Evolutionary conservation across 2,888 invertebrate genomes (phyloP).

Genomic region (Tholera decimalis): DNA sequence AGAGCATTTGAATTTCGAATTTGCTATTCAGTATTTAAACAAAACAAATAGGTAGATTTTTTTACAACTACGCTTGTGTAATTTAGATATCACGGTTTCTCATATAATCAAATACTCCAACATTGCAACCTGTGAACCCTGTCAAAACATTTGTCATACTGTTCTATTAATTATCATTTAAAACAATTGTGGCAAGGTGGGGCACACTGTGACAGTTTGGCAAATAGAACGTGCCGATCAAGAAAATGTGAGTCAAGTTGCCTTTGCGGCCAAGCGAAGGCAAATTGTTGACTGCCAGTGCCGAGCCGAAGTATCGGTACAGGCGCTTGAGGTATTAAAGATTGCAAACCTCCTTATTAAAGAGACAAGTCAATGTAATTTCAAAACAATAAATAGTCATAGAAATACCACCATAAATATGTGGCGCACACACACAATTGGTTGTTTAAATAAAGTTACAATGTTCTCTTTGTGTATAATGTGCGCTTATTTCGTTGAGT

Average conservation of each 20-base stretch:
- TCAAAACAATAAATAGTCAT: background rate
- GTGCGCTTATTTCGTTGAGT: too few relatives aligned
- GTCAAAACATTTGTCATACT: conserved; percentile 29
- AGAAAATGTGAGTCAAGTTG: conserved; percentile 50
- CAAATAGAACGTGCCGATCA: conserved; percentile 60
- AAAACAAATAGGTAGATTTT: too few relatives aligned
- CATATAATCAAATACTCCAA: background rate
- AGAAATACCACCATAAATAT: background rate
- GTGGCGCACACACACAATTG: too few relatives aligned
- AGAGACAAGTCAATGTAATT: background rate
- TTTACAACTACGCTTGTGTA: too few relatives aligned
- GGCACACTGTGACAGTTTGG: conserved; percentile 50
- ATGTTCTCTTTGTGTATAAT: too few relatives aligned
- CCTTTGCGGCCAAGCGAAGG: conserved; percentile 16
- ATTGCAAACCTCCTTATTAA: background rate
- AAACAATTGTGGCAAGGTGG: conserved; percentile 48
- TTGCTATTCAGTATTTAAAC: too few relatives aligned
- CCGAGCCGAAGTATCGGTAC: conserved; percentile 33
- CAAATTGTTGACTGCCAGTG: conserved; percentile 40
- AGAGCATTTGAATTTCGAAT: too few relatives aligned
- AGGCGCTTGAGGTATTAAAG: conserved; percentile 66
- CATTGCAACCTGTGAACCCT: conserved; percentile 1
- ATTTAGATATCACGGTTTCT: background rate
- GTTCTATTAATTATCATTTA: conserved; percentile 50
- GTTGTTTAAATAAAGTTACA: too few relatives aligned